These are phyloP conservation scores for Eubasilissa splendida DNA, from an alignment of 2,888 invertebrate species.

Conservation along the genomic window DNA sequence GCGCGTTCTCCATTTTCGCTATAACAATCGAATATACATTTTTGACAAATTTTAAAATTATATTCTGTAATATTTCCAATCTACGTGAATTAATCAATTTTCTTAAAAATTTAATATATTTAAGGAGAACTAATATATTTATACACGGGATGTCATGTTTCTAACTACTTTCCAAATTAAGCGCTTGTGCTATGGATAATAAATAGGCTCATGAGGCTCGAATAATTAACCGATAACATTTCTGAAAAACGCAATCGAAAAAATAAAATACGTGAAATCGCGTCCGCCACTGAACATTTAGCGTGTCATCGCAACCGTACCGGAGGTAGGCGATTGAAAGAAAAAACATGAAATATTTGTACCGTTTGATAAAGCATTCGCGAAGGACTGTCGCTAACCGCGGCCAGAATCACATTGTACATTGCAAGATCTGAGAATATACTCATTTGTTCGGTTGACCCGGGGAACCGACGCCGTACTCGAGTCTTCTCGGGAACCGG, in stretches of 20 bases:
- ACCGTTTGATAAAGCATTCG: slow-evolving; percentile 3
- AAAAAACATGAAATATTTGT: slow-evolving; percentile 1
- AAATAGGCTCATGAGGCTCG: no score
- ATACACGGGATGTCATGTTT: no score
- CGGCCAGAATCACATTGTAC: background rate
- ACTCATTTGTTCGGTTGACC: background rate
- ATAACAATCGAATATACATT: no score
- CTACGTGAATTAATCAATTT: no score
- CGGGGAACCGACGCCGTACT: background rate
- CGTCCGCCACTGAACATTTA: background rate
- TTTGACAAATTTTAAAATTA: no score
- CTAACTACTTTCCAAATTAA: no score
- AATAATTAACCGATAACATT: no score
- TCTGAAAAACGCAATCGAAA: background rate
- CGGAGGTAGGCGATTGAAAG: background rate
- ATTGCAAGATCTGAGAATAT: background rate
- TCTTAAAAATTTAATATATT: no score
- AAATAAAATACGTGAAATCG: background rate
- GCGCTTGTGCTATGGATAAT: no score
- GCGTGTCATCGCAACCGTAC: background rate
- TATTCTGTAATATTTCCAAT: no score
- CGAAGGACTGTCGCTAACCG: background rate
- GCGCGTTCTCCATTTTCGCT: no score
- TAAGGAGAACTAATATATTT: no score
- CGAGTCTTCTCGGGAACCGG: slow-evolving; percentile 14